Evolutionary conservation across 2,113 vertebrate genomes (phyloP).

Genomic region (Osmerus eperlanus): DNA sequence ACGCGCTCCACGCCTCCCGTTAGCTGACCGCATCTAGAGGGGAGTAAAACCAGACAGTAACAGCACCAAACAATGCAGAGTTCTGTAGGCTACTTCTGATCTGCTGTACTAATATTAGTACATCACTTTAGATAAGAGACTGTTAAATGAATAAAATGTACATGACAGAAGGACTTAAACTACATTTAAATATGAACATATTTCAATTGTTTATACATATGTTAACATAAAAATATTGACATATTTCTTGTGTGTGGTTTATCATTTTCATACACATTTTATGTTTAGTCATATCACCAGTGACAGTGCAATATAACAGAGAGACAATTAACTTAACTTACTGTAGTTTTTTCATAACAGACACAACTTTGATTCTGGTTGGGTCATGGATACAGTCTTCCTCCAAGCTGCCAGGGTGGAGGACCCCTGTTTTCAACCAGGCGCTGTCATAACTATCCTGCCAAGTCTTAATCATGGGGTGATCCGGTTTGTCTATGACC

Average conservation of each 20-base stretch:
- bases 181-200: no score
- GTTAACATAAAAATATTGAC: no score
- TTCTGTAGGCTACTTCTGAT: no score
- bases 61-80: not conserved
- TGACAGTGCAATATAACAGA: not conserved
- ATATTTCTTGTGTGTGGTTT: no score
- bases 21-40: not conserved
- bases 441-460: not conserved
- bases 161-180: no score
- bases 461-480: not conserved
- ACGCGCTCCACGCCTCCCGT: not conserved
- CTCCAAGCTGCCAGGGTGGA: not conserved
- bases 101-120: no score
- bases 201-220: no score
- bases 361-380: not conserved
- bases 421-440: not conserved
- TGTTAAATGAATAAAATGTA: no score
- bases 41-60: not conserved
- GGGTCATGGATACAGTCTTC: slow-evolving; percentile 4
- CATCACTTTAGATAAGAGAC: no score
- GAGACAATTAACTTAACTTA: not conserved
- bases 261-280: no score
- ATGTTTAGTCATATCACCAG: not conserved
- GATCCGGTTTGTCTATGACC: not conserved
- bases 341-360: not conserved